These are phyloP conservation scores for Todus mexicanus DNA, from an alignment of 2,797 vertebrate species.

Conservation along the genomic window DNA sequence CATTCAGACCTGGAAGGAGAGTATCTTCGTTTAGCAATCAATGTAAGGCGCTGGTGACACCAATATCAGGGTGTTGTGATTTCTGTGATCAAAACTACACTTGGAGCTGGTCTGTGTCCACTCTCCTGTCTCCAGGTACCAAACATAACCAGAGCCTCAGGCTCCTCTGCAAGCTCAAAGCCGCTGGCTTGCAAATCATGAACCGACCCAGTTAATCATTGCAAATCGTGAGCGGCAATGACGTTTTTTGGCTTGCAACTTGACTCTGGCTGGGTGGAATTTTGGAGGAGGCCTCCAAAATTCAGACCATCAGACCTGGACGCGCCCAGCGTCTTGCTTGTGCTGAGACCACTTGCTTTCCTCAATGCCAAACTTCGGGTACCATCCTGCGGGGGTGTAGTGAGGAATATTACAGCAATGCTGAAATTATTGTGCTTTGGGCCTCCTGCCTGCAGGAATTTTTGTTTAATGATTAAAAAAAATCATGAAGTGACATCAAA, in stretches of 20 bases:
- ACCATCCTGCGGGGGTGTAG: fast-evolving
- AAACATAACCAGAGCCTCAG: neutral
- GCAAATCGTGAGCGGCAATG: fast-evolving
- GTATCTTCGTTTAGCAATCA: neutral
- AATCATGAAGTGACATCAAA: neutral
- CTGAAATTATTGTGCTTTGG: neutral
- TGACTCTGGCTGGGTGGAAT: neutral
- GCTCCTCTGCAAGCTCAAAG: neutral
- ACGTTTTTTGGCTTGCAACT: neutral
- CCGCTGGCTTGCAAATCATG: fast-evolving
- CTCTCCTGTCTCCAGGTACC: neutral
- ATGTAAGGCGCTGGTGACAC: neutral
- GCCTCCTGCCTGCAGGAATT: neutral
- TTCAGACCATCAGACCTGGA: no score
- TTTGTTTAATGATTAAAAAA: neutral
- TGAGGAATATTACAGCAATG: neutral
- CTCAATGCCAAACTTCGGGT: no score
- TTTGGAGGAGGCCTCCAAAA: neutral
- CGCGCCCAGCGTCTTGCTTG: neutral
- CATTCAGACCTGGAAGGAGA: neutral
- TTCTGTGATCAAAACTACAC: neutral
- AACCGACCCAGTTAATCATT: neutral
- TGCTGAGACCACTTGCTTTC: no score
- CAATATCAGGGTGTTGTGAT: fast-evolving
- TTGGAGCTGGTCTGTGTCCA: neutral